Percentiles rank a stretch among this genome's conserved stretches.
Conservation (phyloP, 1,140 invertebrate genomes). For the Chironomus tepperi region DNA sequence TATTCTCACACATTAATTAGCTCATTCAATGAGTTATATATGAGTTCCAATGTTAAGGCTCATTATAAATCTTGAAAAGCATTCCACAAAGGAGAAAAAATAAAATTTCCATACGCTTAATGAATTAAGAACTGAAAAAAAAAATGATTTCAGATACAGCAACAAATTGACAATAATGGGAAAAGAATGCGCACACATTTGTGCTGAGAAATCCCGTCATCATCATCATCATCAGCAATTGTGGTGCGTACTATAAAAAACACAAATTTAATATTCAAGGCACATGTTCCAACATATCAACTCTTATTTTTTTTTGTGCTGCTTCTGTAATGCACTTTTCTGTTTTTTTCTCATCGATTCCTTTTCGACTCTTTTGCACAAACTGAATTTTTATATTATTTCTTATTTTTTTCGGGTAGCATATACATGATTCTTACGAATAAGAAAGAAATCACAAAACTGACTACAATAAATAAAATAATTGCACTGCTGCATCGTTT, state of each 20-base stretch:
- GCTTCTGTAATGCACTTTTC: background rate
- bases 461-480: constrained; percentile 10
- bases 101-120: background rate
- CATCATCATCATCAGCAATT: background rate
- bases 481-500: background rate
- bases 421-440: background rate
- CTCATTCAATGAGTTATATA: background rate
- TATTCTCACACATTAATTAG: constrained; percentile 2
- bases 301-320: background rate
- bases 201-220: background rate
- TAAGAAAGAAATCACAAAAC: constrained; percentile 8
- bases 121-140: constrained; percentile 6
- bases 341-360: constrained; percentile 13
- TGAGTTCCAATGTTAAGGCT: too few species aligned
- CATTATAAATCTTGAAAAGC: background rate
- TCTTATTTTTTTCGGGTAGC: background rate
- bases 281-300: constrained; percentile 8
- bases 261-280: background rate
- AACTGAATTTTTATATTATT: background rate
- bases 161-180: constrained; percentile 13
- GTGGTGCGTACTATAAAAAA: background rate
- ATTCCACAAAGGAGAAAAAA: background rate
- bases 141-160: background rate
- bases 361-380: background rate
- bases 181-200: constrained; percentile 7